Evolutionary conservation across 2,888 invertebrate species (phyloP).

Genomic region (Belgica antarctica): DNA sequence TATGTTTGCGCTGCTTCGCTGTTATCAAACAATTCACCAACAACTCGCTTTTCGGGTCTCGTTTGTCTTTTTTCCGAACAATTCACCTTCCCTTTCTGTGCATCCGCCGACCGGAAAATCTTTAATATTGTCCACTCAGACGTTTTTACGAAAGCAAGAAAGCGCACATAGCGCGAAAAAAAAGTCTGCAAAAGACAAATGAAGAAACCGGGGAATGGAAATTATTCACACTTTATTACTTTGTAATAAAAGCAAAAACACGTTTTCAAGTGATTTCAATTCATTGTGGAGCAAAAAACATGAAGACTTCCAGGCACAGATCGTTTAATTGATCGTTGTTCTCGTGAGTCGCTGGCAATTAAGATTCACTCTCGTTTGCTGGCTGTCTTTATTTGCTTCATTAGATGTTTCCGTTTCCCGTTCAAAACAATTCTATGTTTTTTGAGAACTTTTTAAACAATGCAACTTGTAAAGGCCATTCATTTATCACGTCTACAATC

Average conservation of each 20-base stretch:
- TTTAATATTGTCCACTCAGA: neutral
- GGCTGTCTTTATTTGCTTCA: conserved; percentile 5
- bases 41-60: neutral
- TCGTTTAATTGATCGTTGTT: conserved; percentile 8
- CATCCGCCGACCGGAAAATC: conserved; percentile 4
- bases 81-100: neutral
- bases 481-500: neutral
- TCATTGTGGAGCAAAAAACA: too few relatives aligned
- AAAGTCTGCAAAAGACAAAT: neutral
- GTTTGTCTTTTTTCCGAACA: neutral
- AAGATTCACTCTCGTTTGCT: neutral
- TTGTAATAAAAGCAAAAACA: too few relatives aligned
- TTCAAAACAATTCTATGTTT: too few relatives aligned
- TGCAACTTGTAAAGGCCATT: neutral
- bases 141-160: neutral
- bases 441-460: too few relatives aligned
- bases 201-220: conserved; percentile 19
- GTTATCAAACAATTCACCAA: conserved; percentile 26
- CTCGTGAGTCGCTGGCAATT: neutral
- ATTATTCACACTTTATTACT: conserved; percentile 23
- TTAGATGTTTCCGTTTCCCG: conserved; percentile 40
- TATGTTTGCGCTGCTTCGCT: neutral
- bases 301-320: neutral
- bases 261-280: too few relatives aligned
- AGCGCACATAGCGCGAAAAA: neutral